Evolutionary conservation across 2,113 vertebrate species (phyloP), one percentile per base, ranked within the genome.

Genomic region (Platycercus adscitus): DNA sequence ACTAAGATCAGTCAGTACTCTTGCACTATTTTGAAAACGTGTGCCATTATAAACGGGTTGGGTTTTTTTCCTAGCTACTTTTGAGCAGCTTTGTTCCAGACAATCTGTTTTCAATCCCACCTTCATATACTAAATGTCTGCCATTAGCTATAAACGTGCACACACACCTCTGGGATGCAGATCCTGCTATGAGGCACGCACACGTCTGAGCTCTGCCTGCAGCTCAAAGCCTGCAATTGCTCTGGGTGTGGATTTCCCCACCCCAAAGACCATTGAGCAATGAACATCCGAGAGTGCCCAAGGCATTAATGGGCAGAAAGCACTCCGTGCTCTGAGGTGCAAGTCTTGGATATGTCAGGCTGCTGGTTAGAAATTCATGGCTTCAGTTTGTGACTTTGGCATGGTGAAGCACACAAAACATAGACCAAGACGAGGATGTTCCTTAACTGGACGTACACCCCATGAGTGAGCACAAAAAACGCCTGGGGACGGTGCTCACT

Each of bases 151-250:
- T 9, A n/a, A 41, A 66, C 10, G 12, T 0, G 9, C 76, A 70
- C 46, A 26, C 63, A 31, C 31, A 43, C 1, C 50, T 37, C 46
- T 7, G n/a, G 49, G 86, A 43, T 10, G 37, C 53, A 37, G 44
- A 69, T 25, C 17, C 44, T 50, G 61, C 39, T 18, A 7, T 0
- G 13, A 49, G 24, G 49, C 68, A 24, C 0, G 0, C 37, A 44
- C 68, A 28, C 13, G 7, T 0, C 52, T 28, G 58, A 43, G 25
- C 37, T 20, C 77, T 39, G 61, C 31, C 39, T 43, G 53, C 47
- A 86, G 39, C 29, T 17, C 61, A 58, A 66, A 82, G 61, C 9
- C 33, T 52, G 49, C 63, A 18, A 9, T 33, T 31, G 17, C 33
- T 31, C 17, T 8, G 29, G 7, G 41, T 18, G 14, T 5, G 6